Base-by-base conservation (phyloP, 2,113 vertebrate species). In the Austrofundulus limnaeus region DNA sequence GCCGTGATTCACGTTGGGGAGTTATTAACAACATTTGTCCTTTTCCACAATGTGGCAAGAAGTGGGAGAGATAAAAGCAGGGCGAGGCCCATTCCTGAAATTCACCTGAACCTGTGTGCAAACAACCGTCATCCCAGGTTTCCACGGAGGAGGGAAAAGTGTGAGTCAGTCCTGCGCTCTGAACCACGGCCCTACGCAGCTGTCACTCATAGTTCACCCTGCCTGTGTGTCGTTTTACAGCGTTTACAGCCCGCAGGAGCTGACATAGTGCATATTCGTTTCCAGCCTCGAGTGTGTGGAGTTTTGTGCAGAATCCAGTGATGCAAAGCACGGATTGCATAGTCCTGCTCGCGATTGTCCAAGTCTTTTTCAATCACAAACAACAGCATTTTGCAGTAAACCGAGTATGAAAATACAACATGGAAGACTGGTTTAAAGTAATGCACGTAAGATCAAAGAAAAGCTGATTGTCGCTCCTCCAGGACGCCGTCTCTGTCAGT, bases 341-440 rank as follows among this genome's bases (percentile, higher is more conserved):
- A 91, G 88, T 91, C 83, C 85, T 83, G n/a, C 38, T 85, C 50
- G 82, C 87, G 92, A 93, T 93, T 93, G 92, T 92, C 91, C 81
- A 78, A 84, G 77, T 87, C 77, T 71, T 77, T 77, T 78, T 82
- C 72, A 87, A 90, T 91, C 89, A 90, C 87, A 90, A 64, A 85
- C 47, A 71, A 55, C 62, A 28, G 3, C 69, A 68, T 70, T 80
- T 72, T 83, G 83, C 81, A 81, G 66, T 62, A 68, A 86, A 80
- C 75, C 65, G 66, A 77, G 79, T 72, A 75, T 80, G 70, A 76
- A 67, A 78, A 60, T 81, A 79, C 38, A 76, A 83, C 51, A 89
- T 86, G 92, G 92, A 93, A 93, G 91, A 92, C 90, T 84, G 73
- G 63, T 81, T 77, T 64, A 71, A 81, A 82, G 61, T 53, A 77